Base-by-base conservation (phyloP, 1,140 invertebrate genomes). In the Calycopis cecrops region DNA sequence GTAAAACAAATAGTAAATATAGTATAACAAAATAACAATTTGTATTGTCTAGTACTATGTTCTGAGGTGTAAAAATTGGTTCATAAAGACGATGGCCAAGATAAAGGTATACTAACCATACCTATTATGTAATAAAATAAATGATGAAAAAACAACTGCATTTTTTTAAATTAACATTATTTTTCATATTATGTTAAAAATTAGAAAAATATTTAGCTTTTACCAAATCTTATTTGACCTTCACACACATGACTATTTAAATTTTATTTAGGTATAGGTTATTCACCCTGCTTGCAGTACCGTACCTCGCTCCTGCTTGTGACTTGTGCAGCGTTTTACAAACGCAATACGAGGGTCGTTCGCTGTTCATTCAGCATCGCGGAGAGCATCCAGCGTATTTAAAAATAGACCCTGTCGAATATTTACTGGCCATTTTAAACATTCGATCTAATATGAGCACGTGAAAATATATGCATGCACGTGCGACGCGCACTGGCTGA, bases 371-470 rank as follows among this genome's bases (percentile, higher is more conserved):
- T 85, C 81, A 83, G 74, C 73, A 85, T 75, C 70, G 74, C 71
- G 74, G 78, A 80, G 80, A 83, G 83, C 77, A 76, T 79, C 71
- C 72, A 75, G 79, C 70, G 77, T 73, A 81, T 81, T 77, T 82
- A 80, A 80, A 86, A 85, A 85, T 85, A 85, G 81, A 83, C 63
- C 76, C 79, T 75, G 71, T 75, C 63, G 64, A 69, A 69, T 84
- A 85, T 86, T 86, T 85, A 86, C 84, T 83, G 60, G 71, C 61
- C 63, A 76, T 79, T 75, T 73, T 72, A 59, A 70, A 63, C 63
- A 79, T 84, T 81, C 75, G 75, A 86, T 86, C 82, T 78, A 79
- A 84, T 84, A 81, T 83, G 76, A 78, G 77, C 69, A 73, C 71
- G 69, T 71, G 71, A 80, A 77, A 85, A 81, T 52, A 47, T 52